Base-by-base conservation (phyloP, 53 echinoderm and acorn worm species). In the Mesocentrotus franciscanus region DNA sequence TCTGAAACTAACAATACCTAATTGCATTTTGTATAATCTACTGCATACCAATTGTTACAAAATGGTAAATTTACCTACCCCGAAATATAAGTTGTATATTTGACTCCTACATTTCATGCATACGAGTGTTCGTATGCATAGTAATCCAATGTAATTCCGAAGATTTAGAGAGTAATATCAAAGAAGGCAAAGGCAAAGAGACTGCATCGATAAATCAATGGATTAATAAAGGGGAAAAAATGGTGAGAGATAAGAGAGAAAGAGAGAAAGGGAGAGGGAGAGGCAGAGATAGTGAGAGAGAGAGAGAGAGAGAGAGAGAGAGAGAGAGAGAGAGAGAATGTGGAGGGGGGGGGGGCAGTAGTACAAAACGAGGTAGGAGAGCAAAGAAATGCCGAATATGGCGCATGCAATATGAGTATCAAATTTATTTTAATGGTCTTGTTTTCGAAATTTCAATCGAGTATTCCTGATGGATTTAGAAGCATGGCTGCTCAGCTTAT, bases 361-460 rank as follows among this genome's bases (percentile, higher is more conserved):
- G 74, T 13, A 74, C 12, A 74, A 71, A 71, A 9, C 12, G 74
- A 74, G 10, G 12, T 74, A 74, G 32, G 74, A 29, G 6, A 18
- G 74, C 74, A 74, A 11, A 74, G 32, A 11, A 74, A 74, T 8
- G 17, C 1, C 39, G 36, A 42, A 18, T 22, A 39, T 39, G 7
- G 13, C 27, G 27, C 27, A 56, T 87, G 56, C 59, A 27, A 27
- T 87, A 87, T 58, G n/a, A 87, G 58, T 87, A 87, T 87, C 87
- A n/a, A 15, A 58, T 87, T 26, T 58, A 87, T 11, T 57, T 26
- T 58, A 87, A 57, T 87, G 58, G 58, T 58, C 56, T 13, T 87
- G 87, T 87, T 58, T 87, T 87, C 58, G 56, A 35, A 87, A 58
- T 58, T 35, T 26, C n/a, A 56, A 58, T 85, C 42, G 20, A 42